Percentiles rank a stretch among this genome's conserved stretches.
phyloP scores from a whole-genome alignment of 2,113 vertebrate genomes.

The Bubalus kerabau region DNA sequence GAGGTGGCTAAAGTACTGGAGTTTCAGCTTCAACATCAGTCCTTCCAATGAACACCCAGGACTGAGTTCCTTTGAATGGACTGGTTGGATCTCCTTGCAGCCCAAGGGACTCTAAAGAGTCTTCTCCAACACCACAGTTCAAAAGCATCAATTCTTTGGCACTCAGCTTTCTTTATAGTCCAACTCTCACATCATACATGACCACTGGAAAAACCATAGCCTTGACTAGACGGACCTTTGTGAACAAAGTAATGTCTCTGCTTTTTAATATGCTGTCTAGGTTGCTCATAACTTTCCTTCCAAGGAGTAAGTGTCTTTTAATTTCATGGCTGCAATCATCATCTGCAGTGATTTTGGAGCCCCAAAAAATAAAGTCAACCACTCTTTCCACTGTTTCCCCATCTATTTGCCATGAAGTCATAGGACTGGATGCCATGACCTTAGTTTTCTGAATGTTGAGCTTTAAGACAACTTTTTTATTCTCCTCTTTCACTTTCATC shows the following conservation, averaged over 20 bases:
- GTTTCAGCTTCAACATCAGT: background rate
- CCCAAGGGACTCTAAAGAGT: background rate
- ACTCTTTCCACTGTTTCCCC: background rate
- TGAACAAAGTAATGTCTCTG: background rate
- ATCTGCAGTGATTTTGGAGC: background rate
- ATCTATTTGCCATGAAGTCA: background rate
- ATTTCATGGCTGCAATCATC: background rate
- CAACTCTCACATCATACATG: background rate
- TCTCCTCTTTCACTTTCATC: background rate
- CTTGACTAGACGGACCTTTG: background rate
- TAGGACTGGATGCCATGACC: background rate
- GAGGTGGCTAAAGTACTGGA: background rate
- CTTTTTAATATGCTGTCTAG: background rate
- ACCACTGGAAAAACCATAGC: background rate
- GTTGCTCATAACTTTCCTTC: background rate
- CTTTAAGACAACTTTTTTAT: background rate
- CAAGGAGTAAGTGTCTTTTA: background rate
- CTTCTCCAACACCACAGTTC: background rate
- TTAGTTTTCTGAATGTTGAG: background rate
- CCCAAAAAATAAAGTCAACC: rapidly evolving
- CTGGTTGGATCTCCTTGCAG: background rate
- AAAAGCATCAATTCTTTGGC: rapidly evolving
- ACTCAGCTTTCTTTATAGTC: background rate
- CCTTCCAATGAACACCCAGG: background rate
- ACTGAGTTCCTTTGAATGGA: background rate